Conservation (phyloP, 2,797 vertebrate species). For the Salmo trutta region DNA sequence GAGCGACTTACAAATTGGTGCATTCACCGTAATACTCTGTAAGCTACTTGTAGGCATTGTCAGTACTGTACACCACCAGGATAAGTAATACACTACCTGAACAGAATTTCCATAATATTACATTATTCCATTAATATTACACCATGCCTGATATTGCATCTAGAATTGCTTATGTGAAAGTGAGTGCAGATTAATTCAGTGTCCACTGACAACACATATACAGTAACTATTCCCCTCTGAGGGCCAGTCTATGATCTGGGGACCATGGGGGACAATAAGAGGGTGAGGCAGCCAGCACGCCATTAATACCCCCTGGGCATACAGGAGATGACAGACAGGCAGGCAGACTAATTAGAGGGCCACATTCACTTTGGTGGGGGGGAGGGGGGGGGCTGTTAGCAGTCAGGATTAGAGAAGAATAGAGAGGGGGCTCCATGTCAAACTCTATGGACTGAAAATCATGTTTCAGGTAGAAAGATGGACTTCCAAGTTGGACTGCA, state of each 20-base stretch:
- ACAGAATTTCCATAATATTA: background rate
- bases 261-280: constrained; percentile 23
- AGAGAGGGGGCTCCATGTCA: background rate
- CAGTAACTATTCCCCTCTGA: constrained; percentile 1
- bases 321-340: constrained; percentile 35
- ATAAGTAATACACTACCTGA: background rate
- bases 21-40: background rate
- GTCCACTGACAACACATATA: background rate
- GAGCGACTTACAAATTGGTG: no score
- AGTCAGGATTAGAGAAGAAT: background rate
- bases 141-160: background rate
- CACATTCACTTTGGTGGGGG: background rate
- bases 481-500: background rate
- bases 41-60: background rate
- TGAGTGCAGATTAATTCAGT: no score
- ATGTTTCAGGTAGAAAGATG: background rate
- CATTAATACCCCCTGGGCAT: constrained; percentile 27
- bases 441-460: background rate
- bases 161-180: background rate
- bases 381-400: constrained; percentile 18
- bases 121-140: background rate
- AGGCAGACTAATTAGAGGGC: constrained; percentile 35
- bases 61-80: background rate
- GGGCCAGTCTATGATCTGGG: background rate
- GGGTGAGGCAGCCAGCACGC: background rate